A percentile compares a stretch with the other conserved stretches of the same genome.
Evolutionary conservation across 1,140 invertebrate species (phyloP).

Genomic region (Nasonia giraulti): DNA sequence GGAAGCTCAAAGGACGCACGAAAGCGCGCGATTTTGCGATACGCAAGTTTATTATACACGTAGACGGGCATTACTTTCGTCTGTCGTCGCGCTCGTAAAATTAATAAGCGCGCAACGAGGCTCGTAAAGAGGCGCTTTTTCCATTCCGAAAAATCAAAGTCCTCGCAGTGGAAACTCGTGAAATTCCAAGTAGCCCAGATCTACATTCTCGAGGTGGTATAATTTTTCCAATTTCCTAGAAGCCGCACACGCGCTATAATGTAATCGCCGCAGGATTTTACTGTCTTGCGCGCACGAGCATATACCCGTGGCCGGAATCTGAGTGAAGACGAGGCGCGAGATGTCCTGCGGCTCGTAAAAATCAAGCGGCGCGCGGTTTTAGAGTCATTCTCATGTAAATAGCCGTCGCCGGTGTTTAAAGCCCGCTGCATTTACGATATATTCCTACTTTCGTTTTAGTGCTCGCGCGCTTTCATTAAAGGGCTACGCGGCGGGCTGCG

Average conservation of each 20-base stretch:
- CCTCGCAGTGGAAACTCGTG: no score
- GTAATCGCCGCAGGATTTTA: background rate
- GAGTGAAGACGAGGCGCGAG: constrained; percentile 39
- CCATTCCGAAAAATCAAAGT: no score
- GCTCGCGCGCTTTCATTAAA: background rate
- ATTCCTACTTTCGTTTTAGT: constrained; percentile 36
- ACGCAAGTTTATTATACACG: background rate
- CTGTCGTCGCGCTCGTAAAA: constrained; percentile 53
- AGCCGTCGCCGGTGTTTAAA: constrained; percentile 14
- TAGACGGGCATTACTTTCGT: background rate
- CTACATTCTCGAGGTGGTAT: no score
- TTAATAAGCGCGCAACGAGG: constrained; percentile 61
- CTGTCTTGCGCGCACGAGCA: background rate
- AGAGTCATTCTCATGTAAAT: constrained; percentile 21
- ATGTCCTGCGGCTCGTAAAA: constrained; percentile 48
- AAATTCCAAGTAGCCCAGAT: no score
- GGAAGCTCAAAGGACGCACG: background rate
- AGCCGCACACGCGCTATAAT: background rate
- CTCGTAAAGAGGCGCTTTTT: constrained; percentile 54
- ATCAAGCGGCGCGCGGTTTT: constrained; percentile 16
- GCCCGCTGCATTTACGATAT: constrained; percentile 34
- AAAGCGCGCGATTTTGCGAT: background rate
- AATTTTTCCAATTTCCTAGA: constrained; percentile 1
- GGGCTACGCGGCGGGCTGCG: no score
- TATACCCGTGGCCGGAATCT: background rate